These are phyloP conservation scores for Indri indri DNA, from an alignment of 2,113 vertebrate species.

Conservation along the genomic window DNA sequence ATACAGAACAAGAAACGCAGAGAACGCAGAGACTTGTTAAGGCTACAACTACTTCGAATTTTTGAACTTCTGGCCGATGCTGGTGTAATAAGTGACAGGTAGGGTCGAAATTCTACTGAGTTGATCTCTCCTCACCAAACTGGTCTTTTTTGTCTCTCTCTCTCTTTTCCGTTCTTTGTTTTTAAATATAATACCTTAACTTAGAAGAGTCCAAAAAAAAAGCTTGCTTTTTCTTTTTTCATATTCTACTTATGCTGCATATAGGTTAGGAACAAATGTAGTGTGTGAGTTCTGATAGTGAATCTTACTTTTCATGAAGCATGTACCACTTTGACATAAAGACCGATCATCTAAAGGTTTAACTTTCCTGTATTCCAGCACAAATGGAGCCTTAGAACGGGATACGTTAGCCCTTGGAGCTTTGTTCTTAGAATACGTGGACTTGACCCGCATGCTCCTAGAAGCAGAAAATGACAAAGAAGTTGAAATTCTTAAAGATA, in stretches of 20 bases:
- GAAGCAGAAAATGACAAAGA: slow-evolving; percentile 99
- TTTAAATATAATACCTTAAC: slow-evolving; percentile 14
- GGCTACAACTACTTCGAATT: slow-evolving; percentile 95
- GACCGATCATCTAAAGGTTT: neutral
- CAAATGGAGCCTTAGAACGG: slow-evolving; percentile 96
- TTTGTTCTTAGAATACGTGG: slow-evolving; percentile 97
- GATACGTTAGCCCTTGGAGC: slow-evolving; percentile 96
- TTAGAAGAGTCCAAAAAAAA: neutral
- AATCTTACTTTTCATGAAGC: neutral
- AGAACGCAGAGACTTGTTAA: slow-evolving; percentile 94
- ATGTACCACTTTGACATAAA: neutral
- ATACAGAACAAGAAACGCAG: slow-evolving; percentile 96
- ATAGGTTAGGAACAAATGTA: neutral
- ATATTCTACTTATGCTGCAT: neutral
- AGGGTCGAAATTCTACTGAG: neutral
- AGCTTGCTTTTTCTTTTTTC: neutral
- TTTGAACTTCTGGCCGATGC: slow-evolving; percentile 98
- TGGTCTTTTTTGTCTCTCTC: neutral
- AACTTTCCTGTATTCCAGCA: slow-evolving; percentile 83
- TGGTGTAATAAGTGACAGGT: slow-evolving; percentile 99
- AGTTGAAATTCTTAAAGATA: slow-evolving; percentile 97
- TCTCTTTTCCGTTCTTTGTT: neutral
- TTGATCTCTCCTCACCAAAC: neutral
- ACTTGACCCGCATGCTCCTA: slow-evolving; percentile 97
- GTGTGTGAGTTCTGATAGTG: neutral